A percentile compares a stretch with the other conserved stretches of the same genome.
phyloP scores from a whole-genome alignment of 2,113 vertebrate species.

The Hymenochirus boettgeri region DNA sequence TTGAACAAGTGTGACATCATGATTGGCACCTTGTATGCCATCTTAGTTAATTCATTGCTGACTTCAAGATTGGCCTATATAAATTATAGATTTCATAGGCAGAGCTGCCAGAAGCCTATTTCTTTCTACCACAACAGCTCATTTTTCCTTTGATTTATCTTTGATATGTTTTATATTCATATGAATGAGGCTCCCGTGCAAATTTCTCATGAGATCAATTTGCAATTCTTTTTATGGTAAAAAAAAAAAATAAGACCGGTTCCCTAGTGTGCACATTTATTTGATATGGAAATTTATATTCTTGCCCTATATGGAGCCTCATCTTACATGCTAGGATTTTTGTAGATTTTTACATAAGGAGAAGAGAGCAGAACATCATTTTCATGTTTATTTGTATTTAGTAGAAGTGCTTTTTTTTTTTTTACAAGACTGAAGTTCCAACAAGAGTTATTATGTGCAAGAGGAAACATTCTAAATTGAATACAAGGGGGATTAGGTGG shows the following conservation, averaged over 20 bases:
- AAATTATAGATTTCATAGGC: slow-evolving; percentile 46
- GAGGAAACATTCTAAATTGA: too few relatives aligned
- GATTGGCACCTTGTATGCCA: slow-evolving; percentile 23
- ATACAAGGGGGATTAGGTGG: too few relatives aligned
- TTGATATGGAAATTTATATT: slow-evolving; percentile 59
- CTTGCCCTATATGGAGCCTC: slow-evolving; percentile 49
- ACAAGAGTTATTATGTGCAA: too few relatives aligned
- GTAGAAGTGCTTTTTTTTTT: not conserved
- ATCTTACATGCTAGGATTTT: slow-evolving; percentile 21
- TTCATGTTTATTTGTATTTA: not conserved
- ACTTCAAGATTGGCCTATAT: slow-evolving; percentile 24
- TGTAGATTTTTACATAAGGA: slow-evolving; percentile 17
- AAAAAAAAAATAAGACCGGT: slow-evolving; percentile 51
- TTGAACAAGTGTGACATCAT: slow-evolving; percentile 5
- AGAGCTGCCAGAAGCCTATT: slow-evolving; percentile 37
- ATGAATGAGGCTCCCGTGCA: slow-evolving; percentile 49
- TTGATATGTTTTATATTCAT: slow-evolving; percentile 43
- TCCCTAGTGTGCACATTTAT: slow-evolving; percentile 54
- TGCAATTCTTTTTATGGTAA: slow-evolving; percentile 51
- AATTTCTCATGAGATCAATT: slow-evolving; percentile 61
- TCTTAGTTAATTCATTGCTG: slow-evolving; percentile 8
- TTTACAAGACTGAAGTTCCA: not conserved
- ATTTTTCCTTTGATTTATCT: slow-evolving; percentile 55
- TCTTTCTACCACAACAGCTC: slow-evolving; percentile 44
- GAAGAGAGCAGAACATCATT: slow-evolving; percentile 2